Percentiles rank a stretch among this genome's conserved stretches.
Conservation (phyloP, 92 coral and sea anemone genomes). For the Epizoanthus scotinus region DNA sequence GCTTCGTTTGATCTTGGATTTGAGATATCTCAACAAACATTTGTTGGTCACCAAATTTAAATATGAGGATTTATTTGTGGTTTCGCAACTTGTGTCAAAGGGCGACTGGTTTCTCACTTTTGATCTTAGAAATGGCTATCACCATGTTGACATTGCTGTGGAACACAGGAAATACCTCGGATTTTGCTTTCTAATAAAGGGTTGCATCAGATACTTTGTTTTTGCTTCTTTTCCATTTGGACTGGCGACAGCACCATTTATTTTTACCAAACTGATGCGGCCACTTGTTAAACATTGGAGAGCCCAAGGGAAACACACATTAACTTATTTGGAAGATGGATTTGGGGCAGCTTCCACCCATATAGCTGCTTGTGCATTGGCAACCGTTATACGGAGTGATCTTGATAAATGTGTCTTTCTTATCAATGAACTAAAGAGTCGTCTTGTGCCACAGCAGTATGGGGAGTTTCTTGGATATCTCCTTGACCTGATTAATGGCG, state of each 20-base stretch:
- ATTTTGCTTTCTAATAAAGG: slow-evolving; percentile 18
- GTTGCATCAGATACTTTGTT: slow-evolving; percentile 10
- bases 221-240: slow-evolving; percentile 40
- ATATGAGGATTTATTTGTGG: slow-evolving; percentile 13
- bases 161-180: slow-evolving; percentile 32
- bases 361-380: slow-evolving; percentile 24
- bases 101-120: slow-evolving; percentile 54
- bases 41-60: slow-evolving; percentile 19
- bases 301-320: slow-evolving; percentile 47
- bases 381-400: slow-evolving; percentile 34
- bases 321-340: slow-evolving; percentile 63
- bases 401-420: slow-evolving; percentile 47
- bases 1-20: slow-evolving; percentile 51
- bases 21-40: slow-evolving; percentile 51
- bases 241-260: slow-evolving; percentile 16
- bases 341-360: slow-evolving; percentile 52
- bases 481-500: slow-evolving; percentile 43
- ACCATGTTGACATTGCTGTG: slow-evolving; percentile 49
- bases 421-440: slow-evolving; percentile 40
- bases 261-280: slow-evolving; percentile 24
- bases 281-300: slow-evolving; percentile 27
- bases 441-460: slow-evolving; percentile 51
- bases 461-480: slow-evolving; percentile 55
- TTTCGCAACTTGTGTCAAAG: slow-evolving; percentile 29
- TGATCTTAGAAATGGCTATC: slow-evolving; percentile 56